Percentiles rank a stretch among this genome's conserved stretches.
phyloP scores from a whole-genome alignment of 2,888 invertebrate genomes.

The Drosophila emarginata region DNA sequence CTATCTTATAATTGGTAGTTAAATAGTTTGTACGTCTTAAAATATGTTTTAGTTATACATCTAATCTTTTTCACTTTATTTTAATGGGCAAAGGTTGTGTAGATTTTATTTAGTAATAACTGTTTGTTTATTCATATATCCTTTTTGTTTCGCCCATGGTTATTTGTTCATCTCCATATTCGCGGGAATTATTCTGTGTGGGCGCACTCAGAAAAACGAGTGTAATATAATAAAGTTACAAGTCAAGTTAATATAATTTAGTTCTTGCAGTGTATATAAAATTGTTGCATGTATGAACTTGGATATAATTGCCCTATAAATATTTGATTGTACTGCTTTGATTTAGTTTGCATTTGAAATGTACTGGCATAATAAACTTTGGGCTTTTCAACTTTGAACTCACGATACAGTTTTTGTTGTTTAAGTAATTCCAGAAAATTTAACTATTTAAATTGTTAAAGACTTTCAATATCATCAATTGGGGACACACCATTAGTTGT shows the following conservation, averaged over 20 bases:
- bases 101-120: no score
- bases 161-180: neutral
- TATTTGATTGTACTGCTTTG: conserved; percentile 49
- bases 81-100: no score
- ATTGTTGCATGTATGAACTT: conserved; percentile 25
- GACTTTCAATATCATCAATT: conserved; percentile 46
- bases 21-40: no score
- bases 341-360: conserved; percentile 30
- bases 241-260: neutral
- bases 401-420: conserved; percentile 23
- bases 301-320: conserved; percentile 53
- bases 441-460: conserved; percentile 41
- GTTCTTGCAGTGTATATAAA: neutral
- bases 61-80: no score
- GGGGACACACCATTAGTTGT: conserved; percentile 41
- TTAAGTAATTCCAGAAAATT: conserved; percentile 11
- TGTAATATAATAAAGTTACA: neutral
- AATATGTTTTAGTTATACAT: no score
- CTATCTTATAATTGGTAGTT: no score
- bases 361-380: conserved; percentile 28
- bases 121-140: neutral
- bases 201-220: neutral
- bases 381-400: conserved; percentile 42
- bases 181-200: neutral
- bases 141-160: neutral